Base-by-base conservation (phyloP, 2,888 invertebrate species). In the Coremacera marginata region DNA sequence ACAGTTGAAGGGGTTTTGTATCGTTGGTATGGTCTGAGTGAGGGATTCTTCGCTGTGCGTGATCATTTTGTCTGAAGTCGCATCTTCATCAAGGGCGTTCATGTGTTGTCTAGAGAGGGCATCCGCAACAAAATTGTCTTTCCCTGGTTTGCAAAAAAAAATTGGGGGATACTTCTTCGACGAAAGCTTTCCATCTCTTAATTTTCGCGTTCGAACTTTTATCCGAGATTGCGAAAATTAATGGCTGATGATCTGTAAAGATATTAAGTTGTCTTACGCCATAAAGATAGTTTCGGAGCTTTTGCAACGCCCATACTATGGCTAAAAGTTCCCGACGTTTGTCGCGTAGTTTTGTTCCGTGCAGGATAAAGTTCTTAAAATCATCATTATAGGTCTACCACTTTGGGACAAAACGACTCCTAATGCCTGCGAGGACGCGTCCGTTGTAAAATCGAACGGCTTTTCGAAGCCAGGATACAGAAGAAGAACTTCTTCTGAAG, bases 201-300 rank as follows among this genome's bases (percentile, higher is more conserved):
- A 31, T 31, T 31, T 81, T 80, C 0, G n/a, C n/a, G n/a, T n/a
- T n/a, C n/a, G n/a, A n/a, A n/a, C n/a, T n/a, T n/a, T n/a, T n/a
- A n/a, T n/a, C n/a, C n/a, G n/a, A n/a, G n/a, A n/a, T n/a, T n/a
- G n/a, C n/a, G n/a, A n/a, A n/a, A n/a, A n/a, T n/a, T n/a, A n/a
- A n/a, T n/a, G n/a, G n/a, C n/a, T n/a, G n/a, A n/a, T n/a, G n/a
- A n/a, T n/a, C n/a, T n/a, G 74, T 78, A 57, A 73, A 81, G 44
- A 78, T 79, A 52, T 78, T 78, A 11, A 80, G 75, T 52, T 80
- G 34, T 19, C 67, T 82, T 49, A 82, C 81, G 1, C 88, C 87
- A 44, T 86, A 88, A 7, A 89, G 44, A 63, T 87, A 88, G 5
- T 86, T 86, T 25, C 87, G 73, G 34, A 88, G 86, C 62, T 85